Evolutionary conservation across 2,888 invertebrate species (phyloP).

Genomic region (Chrysolina haemoptera): DNA sequence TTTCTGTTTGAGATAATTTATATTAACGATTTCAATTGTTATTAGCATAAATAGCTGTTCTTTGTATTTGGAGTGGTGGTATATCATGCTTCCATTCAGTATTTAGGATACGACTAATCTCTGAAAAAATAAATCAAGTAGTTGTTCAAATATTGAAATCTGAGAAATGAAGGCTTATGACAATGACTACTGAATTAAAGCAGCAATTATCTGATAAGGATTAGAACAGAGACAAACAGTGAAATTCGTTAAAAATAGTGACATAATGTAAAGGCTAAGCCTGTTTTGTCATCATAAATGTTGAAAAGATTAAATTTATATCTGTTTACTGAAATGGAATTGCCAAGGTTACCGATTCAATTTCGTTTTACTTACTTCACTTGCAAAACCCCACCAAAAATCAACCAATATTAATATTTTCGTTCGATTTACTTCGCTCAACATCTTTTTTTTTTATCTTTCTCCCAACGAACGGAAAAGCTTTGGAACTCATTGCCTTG

Average conservation of each 20-base stretch:
- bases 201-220: constrained; percentile 50
- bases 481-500: too few relatives aligned
- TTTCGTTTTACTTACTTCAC: background rate
- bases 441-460: too few relatives aligned
- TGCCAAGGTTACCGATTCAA: background rate
- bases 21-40: constrained; percentile 2
- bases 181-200: constrained; percentile 51
- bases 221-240: constrained; percentile 53
- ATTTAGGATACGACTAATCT: constrained; percentile 42
- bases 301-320: constrained; percentile 32
- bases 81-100: constrained; percentile 14
- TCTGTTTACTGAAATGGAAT: constrained; percentile 14
- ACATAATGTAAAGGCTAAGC: constrained; percentile 46
- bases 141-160: constrained; percentile 47
- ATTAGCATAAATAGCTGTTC: constrained; percentile 6
- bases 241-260: constrained; percentile 52
- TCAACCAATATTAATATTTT: too few relatives aligned
- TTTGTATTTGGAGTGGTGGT: constrained; percentile 7
- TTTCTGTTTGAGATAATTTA: background rate
- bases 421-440: too few relatives aligned
- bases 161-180: constrained; percentile 50
- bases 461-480: too few relatives aligned
- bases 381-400: background rate
- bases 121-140: constrained; percentile 41
- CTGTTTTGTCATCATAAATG: constrained; percentile 42